Base-by-base conservation (phyloP, 2,888 invertebrate species). In the Petrolisthes cinctipes region DNA sequence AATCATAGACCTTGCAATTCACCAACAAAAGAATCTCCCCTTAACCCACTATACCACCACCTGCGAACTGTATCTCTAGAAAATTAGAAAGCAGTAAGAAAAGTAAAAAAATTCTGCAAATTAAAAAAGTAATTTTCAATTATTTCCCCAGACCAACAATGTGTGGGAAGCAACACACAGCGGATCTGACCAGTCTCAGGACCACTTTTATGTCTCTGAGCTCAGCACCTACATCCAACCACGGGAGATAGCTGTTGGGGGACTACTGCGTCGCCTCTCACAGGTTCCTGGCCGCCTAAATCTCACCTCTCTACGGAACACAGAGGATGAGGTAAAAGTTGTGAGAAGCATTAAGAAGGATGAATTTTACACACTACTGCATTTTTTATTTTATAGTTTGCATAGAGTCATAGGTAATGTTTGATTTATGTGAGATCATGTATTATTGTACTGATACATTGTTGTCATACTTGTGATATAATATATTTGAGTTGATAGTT, bases 201-300 rank as follows among this genome's bases (percentile, higher is more conserved):
- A 79, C 7, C 54, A 61, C 20, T 86, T 80, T 51, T 89, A 83
- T 87, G 87, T 87, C 14, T 53, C 78, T 78, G 89, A 89, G n/a
- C 79, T 89, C 9, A 66, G 78, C 6, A 80, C 83, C n/a, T 87
- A 83, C 82, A 87, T 89, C 54, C 17, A 85, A 14, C 87, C 85
- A 6, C 66, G 85, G 51, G 71, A 79, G 14, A 23, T 23, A 56
- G 79, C 57, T 17, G 82, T 89, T 11, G 87, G 87, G 68, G 78
- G 82, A 20, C 85, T 89, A 37, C 73, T 89, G 51, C 85, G 68
- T 57, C 85, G 85, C 5, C 85, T 87, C 7, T 89, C 89, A 54
- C 82, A 89, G 54, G 68, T 89, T 5, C 85, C 87, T 61, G 89
- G 89, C 11, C 78, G 87, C 20, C 57, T 89, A 14, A 89, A 89